Base-by-base conservation (phyloP, 1,140 invertebrate genomes). In the Philopotamus ludificatus region DNA sequence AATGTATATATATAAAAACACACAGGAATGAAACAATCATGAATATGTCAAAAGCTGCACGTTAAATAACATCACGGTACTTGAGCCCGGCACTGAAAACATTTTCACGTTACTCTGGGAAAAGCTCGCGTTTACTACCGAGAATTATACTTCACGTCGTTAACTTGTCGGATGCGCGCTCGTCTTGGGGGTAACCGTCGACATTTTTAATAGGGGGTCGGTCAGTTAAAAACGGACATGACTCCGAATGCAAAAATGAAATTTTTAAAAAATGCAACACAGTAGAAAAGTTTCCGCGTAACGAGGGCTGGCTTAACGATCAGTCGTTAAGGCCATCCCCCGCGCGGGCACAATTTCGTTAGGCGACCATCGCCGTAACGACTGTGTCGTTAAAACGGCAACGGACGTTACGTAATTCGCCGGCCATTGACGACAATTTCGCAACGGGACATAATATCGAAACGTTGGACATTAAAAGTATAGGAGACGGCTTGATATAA, bases 311-410 rank as follows among this genome's bases (percentile, higher is more conserved):
- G 50, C 62, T 64, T 64, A 64, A 64, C 62, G 62, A 64, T 20
- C 51, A 42, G 51, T 64, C 62, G 62, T 64, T 64, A 64, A 64
- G 62, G 16, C 16, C 4, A 34, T 4, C 4, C 28, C 4, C 28
- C 8, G 44, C 18, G 20, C 34, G 7, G 49, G 50, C 62, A 54
- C 62, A 64, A 64, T 64, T 64, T 64, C 62, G 62, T 64, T 64
- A 64, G 62, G 21, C 28, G 50, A 39, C 28, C 62, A 25, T 64
- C 28, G 4, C 28, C 12, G 28, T 34, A 64, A 64, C 62, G 50
- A 54, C 34, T 50, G n/a, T n/a, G 49, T 64, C 62, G 62, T 64
- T 64, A 64, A 64, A 64, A 15, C n/a, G 41, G 39, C 51, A 25
- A 58, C 62, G 51, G 41, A 63, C 59, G 59, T 21, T 42, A 50